These are phyloP conservation scores for Tetragonula carbonaria DNA, from an alignment of 2,888 invertebrate genomes.

Conservation along the genomic window DNA sequence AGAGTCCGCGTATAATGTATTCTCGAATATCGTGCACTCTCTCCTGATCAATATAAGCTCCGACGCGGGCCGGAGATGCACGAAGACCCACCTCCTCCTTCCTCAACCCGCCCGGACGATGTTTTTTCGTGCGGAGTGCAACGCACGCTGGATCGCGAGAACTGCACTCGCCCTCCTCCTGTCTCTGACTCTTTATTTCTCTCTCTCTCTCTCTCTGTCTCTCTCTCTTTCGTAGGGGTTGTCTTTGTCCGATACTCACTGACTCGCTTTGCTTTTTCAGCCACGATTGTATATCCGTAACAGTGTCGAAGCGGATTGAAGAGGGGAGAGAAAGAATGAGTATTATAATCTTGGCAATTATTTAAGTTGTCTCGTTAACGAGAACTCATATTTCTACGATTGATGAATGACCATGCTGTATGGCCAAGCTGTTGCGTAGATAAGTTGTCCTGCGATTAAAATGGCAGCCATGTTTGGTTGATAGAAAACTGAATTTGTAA, in stretches of 20 bases:
- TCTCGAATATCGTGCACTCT: slow-evolving; percentile 79
- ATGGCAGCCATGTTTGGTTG: neutral
- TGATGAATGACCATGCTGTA: neutral
- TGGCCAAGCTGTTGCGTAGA: slow-evolving; percentile 16
- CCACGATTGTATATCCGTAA: slow-evolving; percentile 68
- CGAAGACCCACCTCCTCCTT: slow-evolving; percentile 75
- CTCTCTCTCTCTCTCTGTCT: slow-evolving; percentile 4
- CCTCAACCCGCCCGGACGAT: slow-evolving; percentile 57
- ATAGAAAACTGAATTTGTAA: neutral
- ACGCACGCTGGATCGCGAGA: slow-evolving; percentile 72
- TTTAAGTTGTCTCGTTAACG: slow-evolving; percentile 43
- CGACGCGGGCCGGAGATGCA: slow-evolving; percentile 79
- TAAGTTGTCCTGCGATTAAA: neutral
- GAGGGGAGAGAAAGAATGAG: slow-evolving; percentile 44
- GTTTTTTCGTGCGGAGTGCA: slow-evolving; percentile 73
- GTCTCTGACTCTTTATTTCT: neutral
- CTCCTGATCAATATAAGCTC: slow-evolving; percentile 82
- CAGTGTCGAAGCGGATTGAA: slow-evolving; percentile 59
- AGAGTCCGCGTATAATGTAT: slow-evolving; percentile 74
- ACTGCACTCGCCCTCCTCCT: slow-evolving; percentile 56
- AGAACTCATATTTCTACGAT: slow-evolving; percentile 10
- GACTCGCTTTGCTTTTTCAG: slow-evolving; percentile 36
- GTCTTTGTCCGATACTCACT: neutral
- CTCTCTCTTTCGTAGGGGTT: neutral
- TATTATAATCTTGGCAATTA: slow-evolving; percentile 59